Percentiles rank a stretch among this genome's conserved stretches.
Conservation (phyloP, 1,140 invertebrate species). For the Nasonia giraulti region DNA sequence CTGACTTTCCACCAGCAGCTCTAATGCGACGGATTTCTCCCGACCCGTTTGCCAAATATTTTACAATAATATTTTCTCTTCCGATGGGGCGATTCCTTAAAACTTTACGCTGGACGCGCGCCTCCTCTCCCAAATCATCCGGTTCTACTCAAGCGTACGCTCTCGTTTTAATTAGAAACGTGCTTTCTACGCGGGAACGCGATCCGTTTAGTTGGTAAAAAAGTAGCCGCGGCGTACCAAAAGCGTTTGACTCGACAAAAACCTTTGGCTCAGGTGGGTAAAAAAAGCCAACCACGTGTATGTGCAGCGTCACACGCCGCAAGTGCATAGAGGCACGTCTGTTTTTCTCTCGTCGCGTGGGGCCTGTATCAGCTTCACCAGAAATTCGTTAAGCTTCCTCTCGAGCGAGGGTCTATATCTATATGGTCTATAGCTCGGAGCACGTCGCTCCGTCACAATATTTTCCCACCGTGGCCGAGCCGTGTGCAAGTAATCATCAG, state of each 20-base stretch:
- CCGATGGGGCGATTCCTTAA: not conserved
- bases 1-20: not conserved
- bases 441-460: constrained; percentile 41
- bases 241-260: not conserved
- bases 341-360: not conserved
- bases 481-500: constrained; percentile 60
- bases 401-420: not conserved
- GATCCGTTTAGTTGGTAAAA: not conserved
- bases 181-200: not conserved
- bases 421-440: not conserved
- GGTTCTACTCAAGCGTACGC: not conserved
- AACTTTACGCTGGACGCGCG: too few relatives aligned
- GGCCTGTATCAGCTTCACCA: not conserved
- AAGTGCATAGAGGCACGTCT: not conserved
- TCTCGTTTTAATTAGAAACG: not conserved
- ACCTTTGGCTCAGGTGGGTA: not conserved
- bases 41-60: constrained; percentile 21
- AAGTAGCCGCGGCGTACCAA: not conserved
- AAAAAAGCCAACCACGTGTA: not conserved
- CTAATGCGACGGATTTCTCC: not conserved
- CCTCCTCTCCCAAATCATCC: too few relatives aligned
- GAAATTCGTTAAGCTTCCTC: not conserved
- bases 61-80: constrained; percentile 29
- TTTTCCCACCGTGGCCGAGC: constrained; percentile 29
- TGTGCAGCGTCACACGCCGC: not conserved